Conservation (phyloP, 2,888 invertebrate genomes). For the Stenoptilia bipunctidactyla region DNA sequence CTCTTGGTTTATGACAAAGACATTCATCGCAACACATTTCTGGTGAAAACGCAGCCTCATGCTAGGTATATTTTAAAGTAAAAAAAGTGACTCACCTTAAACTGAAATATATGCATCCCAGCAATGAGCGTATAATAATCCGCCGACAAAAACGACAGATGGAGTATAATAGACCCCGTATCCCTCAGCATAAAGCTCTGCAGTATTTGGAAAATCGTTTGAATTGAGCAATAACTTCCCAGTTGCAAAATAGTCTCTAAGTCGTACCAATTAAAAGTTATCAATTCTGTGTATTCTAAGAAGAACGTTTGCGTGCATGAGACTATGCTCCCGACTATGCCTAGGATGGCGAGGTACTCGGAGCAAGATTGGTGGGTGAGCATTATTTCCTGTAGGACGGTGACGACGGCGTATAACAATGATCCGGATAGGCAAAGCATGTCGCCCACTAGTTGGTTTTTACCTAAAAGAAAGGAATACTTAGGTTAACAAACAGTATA, state of each 20-base stretch:
- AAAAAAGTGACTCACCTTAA: constrained; percentile 77
- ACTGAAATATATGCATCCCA: constrained; percentile 84
- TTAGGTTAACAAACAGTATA: too few species aligned
- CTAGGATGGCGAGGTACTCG: constrained; percentile 86
- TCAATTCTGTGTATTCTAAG: constrained; percentile 78
- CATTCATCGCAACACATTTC: too few species aligned
- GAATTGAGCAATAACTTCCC: constrained; percentile 76
- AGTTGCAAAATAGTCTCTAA: constrained; percentile 72
- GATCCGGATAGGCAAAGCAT: constrained; percentile 85
- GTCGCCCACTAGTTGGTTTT: constrained; percentile 85
- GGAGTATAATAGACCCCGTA: constrained; percentile 86
- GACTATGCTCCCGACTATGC: constrained; percentile 83
- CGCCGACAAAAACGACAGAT: constrained; percentile 84
- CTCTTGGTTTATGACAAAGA: too few species aligned
- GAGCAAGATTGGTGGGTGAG: constrained; percentile 82
- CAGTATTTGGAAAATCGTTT: constrained; percentile 82
- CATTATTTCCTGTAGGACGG: constrained; percentile 85
- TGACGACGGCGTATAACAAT: constrained; percentile 82
- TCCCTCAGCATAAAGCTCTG: constrained; percentile 81
- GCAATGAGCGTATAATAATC: constrained; percentile 88
- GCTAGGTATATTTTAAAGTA: too few species aligned
- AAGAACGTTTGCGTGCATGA: constrained; percentile 85
- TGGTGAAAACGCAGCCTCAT: too few species aligned
- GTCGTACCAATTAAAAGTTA: constrained; percentile 78
- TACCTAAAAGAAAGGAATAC: constrained; percentile 63